Evolutionary conservation across 2,797 vertebrate genomes (phyloP), one percentile per base, ranked within the genome.

Genomic region (Eidolon dupreanum): DNA sequence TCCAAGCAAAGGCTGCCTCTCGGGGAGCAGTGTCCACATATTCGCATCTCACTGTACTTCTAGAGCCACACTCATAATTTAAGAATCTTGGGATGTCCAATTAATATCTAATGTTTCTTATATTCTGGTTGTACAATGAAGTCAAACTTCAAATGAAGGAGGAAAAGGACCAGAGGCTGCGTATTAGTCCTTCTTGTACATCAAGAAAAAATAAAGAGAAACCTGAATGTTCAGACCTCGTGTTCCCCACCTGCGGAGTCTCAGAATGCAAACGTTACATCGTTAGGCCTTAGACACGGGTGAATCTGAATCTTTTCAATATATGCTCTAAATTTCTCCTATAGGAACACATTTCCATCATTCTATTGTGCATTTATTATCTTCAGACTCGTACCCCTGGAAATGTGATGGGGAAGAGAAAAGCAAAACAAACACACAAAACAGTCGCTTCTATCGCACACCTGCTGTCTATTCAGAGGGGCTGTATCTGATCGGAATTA

Each of bases 401-500:
- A 97, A 98, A 87, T 83, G 92, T 41, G 68, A 79, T 0, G 16
- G 77, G 68, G 88, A 96, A 85, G 61, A 96, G 94, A 93, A 98
- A 95, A 98, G 96, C 89, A 96, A 98, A 96, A 94, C 96, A 98
- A 94, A 95, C 93, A 94, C 78, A 84, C 43, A 81, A 96, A 97
- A 95, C 88, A 61, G 57, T 91, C 86, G 6, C 95, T 96, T 96
- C 97, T 90, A 70, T 95, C 97, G 95, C 93, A 97, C 94, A 97
- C 95, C 97, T 96, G 97, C 97, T 93, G 81, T 94, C 95, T 97
- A 79, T 93, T 93, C 95, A 96, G 91, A 88, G 71, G 70, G 82
- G 59, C 51, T 0, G 0, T 82, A 97, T 97, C 97, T 97, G 97
- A 98, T 96, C 96, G 92, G 97, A 98, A 98, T 97, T 97, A 98